Evolutionary conservation across 2,797 vertebrate species (phyloP), one percentile per base, ranked within the genome.

Genomic region (Danio tinwini): DNA sequence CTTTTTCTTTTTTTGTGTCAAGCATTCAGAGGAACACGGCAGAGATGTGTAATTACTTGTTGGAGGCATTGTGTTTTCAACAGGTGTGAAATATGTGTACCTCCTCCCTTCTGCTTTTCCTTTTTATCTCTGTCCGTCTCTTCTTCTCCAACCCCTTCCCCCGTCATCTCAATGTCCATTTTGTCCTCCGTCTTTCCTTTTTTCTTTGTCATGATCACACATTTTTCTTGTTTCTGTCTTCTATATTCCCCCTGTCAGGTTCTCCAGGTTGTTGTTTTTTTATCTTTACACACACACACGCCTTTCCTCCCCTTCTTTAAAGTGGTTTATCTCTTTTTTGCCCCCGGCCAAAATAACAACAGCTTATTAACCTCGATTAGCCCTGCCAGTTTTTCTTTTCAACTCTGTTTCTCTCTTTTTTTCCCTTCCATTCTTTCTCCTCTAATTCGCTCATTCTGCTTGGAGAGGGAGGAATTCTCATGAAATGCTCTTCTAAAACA

Each of bases 281-380:
- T 49, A 8, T 71, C 79, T 69, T 65, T 78, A 64, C 8, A 76
- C 69, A 58, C 70, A 80, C 76, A 59, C 61, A 65, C 71, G 29
- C 78, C 83, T 78, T 65, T 68, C 73, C 80, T 79, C 82, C 77
- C 55, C 59, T 72, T 73, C 69, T 82, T 86, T 86, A 82, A 63
- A 82, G 72, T 53, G 80, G 81, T 84, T 91, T 88, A 91, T 93
- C 88, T 89, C 82, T 84, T 86, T 84, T 86, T 78, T 44, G 90
- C 92, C 90, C 83, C 52, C 0, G 88, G 92, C 89, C 85, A 86
- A 90, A 93, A 94, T 90, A 92, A 90, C 89, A 92, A 89, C 84
- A 83, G 84, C 71, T 88, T 92, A 94, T 94, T 93, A 92, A 93
- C 91, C 92, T 89, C 44, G 88, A 94, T 94, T 93, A 94, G 90